Base-by-base conservation (phyloP, 2,113 vertebrate genomes). In the Rattus rattus region DNA sequence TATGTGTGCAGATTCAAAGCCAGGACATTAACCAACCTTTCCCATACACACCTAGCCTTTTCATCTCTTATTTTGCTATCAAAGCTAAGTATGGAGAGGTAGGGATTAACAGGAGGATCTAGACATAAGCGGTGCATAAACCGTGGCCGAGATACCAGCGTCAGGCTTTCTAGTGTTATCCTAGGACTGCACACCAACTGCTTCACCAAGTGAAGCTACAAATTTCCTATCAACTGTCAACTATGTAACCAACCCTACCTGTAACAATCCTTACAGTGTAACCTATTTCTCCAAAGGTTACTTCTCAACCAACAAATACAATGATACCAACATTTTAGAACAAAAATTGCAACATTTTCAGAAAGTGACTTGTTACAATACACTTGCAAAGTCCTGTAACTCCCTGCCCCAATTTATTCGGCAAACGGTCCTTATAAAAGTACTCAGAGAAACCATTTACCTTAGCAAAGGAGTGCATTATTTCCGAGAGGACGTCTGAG, bases 391-490 rank as follows among this genome's bases (percentile, higher is more conserved):
- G 65, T 17, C 5, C 43, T 7, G 8, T 26, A 26, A 20, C 20
- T 84, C 39, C 26, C 16, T 22, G 20, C 39, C 59, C 1, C 56
- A 84, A 72, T 63, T 49, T 84, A 84, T 61, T 80, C 10, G 77
- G 28, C 20, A 1, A 76, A 93, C 30, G 84, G 4, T 61, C 1
- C 4, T 4, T 13, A 33, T 4, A 1, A 26, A 83, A 12, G 0
- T 4, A 22, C 3, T 33, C 43, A 7, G 20, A 49, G 83, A 77
- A 73, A 24, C 85, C n/a, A 69, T 0, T 98, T 97, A 99, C 99
- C 99, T 99, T 99, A 61, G 99, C 99, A 92, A 99, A 99, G 20
- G 99, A 99, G 97, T 99, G 99, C 99, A 99, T 99, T 95, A 99
- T 99, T 98, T 99, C 99, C 0, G 99, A 99, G 69, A 99, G 99